Percentiles rank a stretch among this genome's conserved stretches.
phyloP scores from a whole-genome alignment of 2,888 invertebrate genomes.

The Drosophila pseudotakahashii region DNA sequence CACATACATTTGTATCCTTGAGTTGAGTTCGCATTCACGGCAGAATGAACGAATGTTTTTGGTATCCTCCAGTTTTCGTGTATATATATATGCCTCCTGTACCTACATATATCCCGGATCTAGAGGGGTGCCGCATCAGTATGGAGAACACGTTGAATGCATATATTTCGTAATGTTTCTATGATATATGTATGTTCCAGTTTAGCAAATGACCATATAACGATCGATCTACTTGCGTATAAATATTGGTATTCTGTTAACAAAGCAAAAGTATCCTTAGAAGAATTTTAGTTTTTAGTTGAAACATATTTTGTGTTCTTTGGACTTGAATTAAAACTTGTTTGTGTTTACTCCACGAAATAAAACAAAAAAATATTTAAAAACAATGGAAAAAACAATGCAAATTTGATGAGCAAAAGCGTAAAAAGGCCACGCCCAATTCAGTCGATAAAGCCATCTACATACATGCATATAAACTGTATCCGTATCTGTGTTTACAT shows the following conservation, averaged over 20 bases:
- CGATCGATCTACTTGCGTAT: constrained; percentile 40
- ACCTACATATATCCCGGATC: constrained; percentile 21
- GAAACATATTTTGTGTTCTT: constrained; percentile 36
- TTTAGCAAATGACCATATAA: constrained; percentile 32
- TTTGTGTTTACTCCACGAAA: constrained; percentile 44
- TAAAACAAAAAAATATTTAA: constrained; percentile 7
- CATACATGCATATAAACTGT: constrained; percentile 42
- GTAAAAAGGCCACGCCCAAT: constrained; percentile 34
- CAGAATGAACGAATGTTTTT: constrained; percentile 21
- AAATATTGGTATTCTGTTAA: constrained; percentile 41
- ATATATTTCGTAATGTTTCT: constrained; percentile 42
- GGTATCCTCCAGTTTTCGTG: constrained; percentile 34
- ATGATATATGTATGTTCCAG: constrained; percentile 40
- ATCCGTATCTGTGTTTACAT: constrained; percentile 50
- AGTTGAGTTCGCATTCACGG: constrained; percentile 30
- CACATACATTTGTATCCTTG: constrained; percentile 41
- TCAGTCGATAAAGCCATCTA: constrained; percentile 41
- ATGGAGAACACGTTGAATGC: constrained; percentile 34
- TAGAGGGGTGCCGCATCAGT: constrained; percentile 37
- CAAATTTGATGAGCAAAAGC: constrained; percentile 33
- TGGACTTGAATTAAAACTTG: constrained; percentile 40
- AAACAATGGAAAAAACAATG: constrained; percentile 6
- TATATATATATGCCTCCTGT: constrained; percentile 32
- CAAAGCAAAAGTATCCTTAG: constrained; percentile 44
- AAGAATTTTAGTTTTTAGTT: constrained; percentile 46